Evolutionary conservation across 2,888 invertebrate genomes (phyloP).

Genomic region (Cyclophora punctaria): DNA sequence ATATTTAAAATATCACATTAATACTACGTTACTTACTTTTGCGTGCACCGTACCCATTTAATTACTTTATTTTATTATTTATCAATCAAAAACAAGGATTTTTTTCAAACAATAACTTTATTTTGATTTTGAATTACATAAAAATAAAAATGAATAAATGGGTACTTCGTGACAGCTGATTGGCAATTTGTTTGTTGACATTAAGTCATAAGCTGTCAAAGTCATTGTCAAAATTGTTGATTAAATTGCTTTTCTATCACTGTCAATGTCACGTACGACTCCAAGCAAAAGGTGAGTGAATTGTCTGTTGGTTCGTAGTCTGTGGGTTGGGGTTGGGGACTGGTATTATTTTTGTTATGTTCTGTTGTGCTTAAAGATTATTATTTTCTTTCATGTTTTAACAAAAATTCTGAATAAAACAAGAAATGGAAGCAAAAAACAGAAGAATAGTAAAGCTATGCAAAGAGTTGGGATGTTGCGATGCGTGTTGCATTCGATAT

Average conservation of each 20-base stretch:
- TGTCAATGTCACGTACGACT: too few species aligned
- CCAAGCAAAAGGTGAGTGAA: too few species aligned
- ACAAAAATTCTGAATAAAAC: too few species aligned
- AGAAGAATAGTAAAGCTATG: constrained; percentile 66
- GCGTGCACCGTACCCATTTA: constrained; percentile 61
- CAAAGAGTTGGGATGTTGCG: constrained; percentile 77
- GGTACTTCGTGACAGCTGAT: background rate
- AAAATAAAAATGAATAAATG: constrained; percentile 20
- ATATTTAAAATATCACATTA: background rate
- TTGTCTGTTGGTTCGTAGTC: too few species aligned
- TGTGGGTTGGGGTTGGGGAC: too few species aligned
- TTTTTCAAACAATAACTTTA: constrained; percentile 23
- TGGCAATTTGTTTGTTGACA: background rate
- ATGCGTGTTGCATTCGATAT: constrained; percentile 81
- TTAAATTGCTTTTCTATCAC: too few species aligned
- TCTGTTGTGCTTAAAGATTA: too few species aligned
- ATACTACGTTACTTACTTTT: constrained; percentile 37
- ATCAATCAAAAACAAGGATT: constrained; percentile 6
- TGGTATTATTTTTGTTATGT: too few species aligned
- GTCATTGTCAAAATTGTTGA: too few species aligned
- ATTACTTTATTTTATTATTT: constrained; percentile 7
- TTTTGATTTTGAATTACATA: constrained; percentile 48
- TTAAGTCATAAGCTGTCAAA: too few species aligned
- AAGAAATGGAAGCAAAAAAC: constrained; percentile 46
- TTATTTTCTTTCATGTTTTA: too few species aligned